Conservation (phyloP, 2,888 invertebrate species). For the Drosophila dives region DNA sequence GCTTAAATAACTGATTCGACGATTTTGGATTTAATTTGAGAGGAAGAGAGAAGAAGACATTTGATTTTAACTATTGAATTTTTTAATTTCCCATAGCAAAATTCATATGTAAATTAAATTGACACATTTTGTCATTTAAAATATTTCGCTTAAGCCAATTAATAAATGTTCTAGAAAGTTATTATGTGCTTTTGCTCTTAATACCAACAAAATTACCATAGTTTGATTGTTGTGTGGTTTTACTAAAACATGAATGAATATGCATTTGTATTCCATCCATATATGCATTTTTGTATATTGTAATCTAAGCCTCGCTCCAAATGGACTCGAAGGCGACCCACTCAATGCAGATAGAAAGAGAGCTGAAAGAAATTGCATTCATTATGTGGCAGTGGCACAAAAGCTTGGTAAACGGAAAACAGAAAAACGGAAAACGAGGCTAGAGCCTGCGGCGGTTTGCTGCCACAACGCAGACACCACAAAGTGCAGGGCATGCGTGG, state of each 20-base stretch:
- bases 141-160: not conserved
- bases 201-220: conserved; percentile 28
- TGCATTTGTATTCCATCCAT: not conserved
- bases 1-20: not conserved
- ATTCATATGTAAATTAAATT: not conserved
- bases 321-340: conserved; percentile 36
- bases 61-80: not conserved
- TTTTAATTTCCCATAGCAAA: not conserved
- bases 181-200: not conserved
- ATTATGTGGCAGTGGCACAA: conserved; percentile 78
- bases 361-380: conserved; percentile 80
- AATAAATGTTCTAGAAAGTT: not conserved
- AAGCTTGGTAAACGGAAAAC: conserved; percentile 40
- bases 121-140: not conserved
- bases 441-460: conserved; percentile 65
- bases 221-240: conserved; percentile 25
- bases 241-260: conserved; percentile 1
- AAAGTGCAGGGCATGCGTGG: conserved; percentile 70
- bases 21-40: not conserved
- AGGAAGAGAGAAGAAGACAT: not conserved
- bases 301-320: conserved; percentile 12
- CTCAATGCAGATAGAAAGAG: conserved; percentile 43
- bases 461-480: conserved; percentile 67
- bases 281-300: conserved; percentile 11
- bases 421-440: conserved; percentile 57